Conservation (phyloP, 2,888 invertebrate species). For the Furcula furcula region DNA sequence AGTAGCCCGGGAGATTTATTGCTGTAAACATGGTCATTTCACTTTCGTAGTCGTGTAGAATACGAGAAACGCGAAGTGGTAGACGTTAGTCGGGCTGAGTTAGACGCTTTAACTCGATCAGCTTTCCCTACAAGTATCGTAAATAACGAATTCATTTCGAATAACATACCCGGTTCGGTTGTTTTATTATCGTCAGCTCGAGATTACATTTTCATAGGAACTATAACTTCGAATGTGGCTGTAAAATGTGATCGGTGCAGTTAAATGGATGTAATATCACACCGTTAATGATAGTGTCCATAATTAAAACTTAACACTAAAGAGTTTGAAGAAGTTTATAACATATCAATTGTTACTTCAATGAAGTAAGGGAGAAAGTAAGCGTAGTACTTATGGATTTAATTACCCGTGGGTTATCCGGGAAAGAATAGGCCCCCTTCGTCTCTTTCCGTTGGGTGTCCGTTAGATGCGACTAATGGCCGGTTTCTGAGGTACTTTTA, state of each 20-base stretch:
- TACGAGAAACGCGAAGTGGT: constrained; percentile 58
- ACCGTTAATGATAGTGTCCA: constrained; percentile 19
- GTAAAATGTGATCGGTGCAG: constrained; percentile 20
- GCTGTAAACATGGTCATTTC: constrained; percentile 58
- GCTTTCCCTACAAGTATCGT: constrained; percentile 62
- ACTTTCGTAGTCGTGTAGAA: constrained; percentile 63
- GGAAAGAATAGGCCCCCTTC: too few relatives aligned
- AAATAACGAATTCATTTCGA: constrained; percentile 64
- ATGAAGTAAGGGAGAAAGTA: too few relatives aligned
- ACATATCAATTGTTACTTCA: too few relatives aligned
- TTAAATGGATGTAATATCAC: constrained; percentile 12
- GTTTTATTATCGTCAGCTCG: constrained; percentile 40
- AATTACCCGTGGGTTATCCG: too few relatives aligned
- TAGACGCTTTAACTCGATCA: constrained; percentile 9
- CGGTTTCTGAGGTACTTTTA: too few relatives aligned
- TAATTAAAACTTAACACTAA: constrained; percentile 17
- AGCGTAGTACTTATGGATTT: too few relatives aligned
- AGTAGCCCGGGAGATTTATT: constrained; percentile 54
- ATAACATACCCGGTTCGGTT: constrained; percentile 49
- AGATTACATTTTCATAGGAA: constrained; percentile 44
- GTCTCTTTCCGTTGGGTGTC: too few relatives aligned
- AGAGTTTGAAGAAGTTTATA: constrained; percentile 4
- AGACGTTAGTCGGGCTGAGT: constrained; percentile 26
- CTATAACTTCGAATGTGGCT: constrained; percentile 21
- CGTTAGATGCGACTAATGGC: too few relatives aligned